Conservation (phyloP, 35 echinoderm and acorn worm genomes). For the Chiridota heheva region DNA sequence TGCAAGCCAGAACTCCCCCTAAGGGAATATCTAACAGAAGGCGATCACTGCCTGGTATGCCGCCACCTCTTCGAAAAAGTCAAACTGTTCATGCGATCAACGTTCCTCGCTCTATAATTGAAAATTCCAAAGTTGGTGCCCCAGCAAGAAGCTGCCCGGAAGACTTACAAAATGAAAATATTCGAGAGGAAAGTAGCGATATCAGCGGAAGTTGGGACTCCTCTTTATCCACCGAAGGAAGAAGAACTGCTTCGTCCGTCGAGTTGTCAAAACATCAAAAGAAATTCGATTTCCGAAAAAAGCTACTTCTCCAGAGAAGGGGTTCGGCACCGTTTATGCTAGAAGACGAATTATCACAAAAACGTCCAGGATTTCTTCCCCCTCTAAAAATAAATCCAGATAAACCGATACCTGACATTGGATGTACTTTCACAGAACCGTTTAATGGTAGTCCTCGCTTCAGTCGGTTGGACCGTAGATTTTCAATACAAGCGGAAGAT, state of each 20-base stretch:
- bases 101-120: constrained; percentile 45
- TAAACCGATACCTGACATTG: constrained; percentile 76
- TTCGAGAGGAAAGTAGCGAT: constrained; percentile 19
- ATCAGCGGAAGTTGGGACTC: neutral
- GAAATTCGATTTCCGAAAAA: neutral
- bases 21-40: constrained; percentile 19
- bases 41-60: constrained; percentile 68
- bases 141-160: constrained; percentile 49
- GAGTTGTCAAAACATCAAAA: neutral
- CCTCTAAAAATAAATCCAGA: constrained; percentile 75
- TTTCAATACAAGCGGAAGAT: constrained; percentile 62
- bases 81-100: constrained; percentile 80
- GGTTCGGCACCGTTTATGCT: constrained; percentile 70
- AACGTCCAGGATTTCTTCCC: constrained; percentile 66
- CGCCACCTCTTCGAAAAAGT: constrained; percentile 78
- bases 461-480: constrained; percentile 34
- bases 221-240: constrained; percentile 3
- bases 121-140: constrained; percentile 10
- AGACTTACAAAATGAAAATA: constrained; percentile 24
- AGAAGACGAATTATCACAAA: constrained; percentile 72
- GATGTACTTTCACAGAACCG: constrained; percentile 29
- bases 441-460: constrained; percentile 10
- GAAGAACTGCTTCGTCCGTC: neutral
- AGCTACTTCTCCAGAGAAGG: constrained; percentile 19
- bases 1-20: neutral